Conservation (phyloP, 2,113 vertebrate species). For the Eonycteris spelaea region DNA sequence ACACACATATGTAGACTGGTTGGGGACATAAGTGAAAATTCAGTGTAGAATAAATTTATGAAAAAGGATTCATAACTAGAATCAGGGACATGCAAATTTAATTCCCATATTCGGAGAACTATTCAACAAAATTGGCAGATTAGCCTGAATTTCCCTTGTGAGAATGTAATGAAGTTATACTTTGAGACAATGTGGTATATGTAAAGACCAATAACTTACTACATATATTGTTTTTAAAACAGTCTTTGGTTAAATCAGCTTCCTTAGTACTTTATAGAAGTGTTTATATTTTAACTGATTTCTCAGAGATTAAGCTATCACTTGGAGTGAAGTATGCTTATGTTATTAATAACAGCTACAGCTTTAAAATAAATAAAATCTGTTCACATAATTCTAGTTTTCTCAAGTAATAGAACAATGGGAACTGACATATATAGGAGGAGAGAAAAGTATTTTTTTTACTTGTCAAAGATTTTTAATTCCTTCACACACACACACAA, state of each 20-base stretch:
- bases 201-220: background rate
- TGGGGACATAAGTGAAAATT: background rate
- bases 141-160: background rate
- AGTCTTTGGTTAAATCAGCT: background rate
- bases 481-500: background rate
- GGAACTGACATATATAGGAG: background rate
- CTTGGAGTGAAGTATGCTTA: background rate
- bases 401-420: background rate
- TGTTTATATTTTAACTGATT: background rate
- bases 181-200: background rate
- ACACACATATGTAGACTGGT: background rate
- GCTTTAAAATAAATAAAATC: constrained; percentile 5
- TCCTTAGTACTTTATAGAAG: background rate
- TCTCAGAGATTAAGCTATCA: background rate
- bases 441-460: background rate
- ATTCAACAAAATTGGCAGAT: background rate
- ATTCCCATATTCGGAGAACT: background rate
- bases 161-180: background rate
- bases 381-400: background rate
- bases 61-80: background rate
- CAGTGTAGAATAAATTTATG: background rate
- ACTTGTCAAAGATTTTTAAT: background rate
- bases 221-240: background rate
- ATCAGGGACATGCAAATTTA: background rate
- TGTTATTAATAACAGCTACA: background rate